These are phyloP conservation scores for Pterostichus niger DNA, from an alignment of 2,888 invertebrate genomes.

Conservation along the genomic window DNA sequence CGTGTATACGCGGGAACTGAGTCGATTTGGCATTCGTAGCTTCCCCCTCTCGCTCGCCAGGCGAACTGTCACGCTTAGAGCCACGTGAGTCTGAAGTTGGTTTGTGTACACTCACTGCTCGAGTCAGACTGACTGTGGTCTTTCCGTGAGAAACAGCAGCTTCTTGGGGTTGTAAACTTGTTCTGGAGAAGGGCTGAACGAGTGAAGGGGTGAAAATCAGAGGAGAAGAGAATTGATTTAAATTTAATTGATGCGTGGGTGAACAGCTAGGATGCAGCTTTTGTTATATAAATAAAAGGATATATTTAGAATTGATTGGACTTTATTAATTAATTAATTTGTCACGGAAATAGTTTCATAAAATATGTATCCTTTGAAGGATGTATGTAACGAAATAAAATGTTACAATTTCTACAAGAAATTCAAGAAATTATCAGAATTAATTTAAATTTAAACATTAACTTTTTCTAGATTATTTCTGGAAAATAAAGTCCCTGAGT, in stretches of 20 bases:
- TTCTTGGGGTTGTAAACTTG: not conserved
- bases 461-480: too few species aligned
- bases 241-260: too few species aligned
- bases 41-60: not conserved
- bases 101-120: slow-evolving; percentile 1
- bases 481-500: too few species aligned
- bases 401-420: too few species aligned
- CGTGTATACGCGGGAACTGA: not conserved
- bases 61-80: slow-evolving; percentile 34
- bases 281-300: slow-evolving; percentile 1
- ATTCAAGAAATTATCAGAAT: too few species aligned
- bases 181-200: not conserved
- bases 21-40: not conserved
- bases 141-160: not conserved
- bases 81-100: slow-evolving; percentile 45
- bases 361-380: too few species aligned
- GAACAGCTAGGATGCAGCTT: not conserved
- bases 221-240: not conserved
- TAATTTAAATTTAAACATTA: too few species aligned
- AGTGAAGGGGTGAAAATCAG: not conserved
- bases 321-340: slow-evolving; percentile 19
- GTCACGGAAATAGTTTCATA: not conserved
- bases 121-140: not conserved
- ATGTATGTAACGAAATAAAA: too few species aligned
- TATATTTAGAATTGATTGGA: not conserved